phyloP scores from a whole-genome alignment of 2,113 vertebrate genomes.

The Misgurnus mizolepis region DNA sequence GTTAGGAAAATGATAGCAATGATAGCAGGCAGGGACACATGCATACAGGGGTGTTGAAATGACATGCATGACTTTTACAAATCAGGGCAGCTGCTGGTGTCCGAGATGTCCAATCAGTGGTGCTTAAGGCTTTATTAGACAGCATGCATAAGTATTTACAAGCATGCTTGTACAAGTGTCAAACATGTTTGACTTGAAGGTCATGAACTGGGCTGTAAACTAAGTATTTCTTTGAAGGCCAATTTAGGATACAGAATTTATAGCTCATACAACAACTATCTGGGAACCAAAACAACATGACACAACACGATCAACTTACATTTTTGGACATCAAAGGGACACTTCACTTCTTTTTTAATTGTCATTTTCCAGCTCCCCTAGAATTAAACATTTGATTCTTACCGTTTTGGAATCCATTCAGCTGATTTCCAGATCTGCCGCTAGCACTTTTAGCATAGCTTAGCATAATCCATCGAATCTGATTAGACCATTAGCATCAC shows the following conservation, averaged over 20 bases:
- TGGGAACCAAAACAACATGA: conserved; percentile 10
- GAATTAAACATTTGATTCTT: too few relatives aligned
- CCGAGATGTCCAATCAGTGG: conserved; percentile 27
- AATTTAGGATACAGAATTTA: conserved; percentile 25
- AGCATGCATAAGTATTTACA: conserved; percentile 54
- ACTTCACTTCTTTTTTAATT: too few relatives aligned
- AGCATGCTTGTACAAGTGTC: conserved; percentile 30
- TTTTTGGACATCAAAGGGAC: neutral
- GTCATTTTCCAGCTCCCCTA: too few relatives aligned
- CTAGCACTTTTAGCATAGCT: too few relatives aligned
- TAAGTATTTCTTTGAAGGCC: conserved; percentile 25
- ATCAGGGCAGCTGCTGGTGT: conserved; percentile 46
- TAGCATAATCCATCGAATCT: too few relatives aligned
- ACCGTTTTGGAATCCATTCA: too few relatives aligned
- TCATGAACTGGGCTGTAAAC: conserved; percentile 47
- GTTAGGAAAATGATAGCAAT: neutral
- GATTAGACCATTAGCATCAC: too few relatives aligned
- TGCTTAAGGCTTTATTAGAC: conserved; percentile 50
- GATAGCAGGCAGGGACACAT: neutral
- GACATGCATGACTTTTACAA: conserved; percentile 37
- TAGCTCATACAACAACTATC: conserved; percentile 19
- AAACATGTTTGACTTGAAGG: conserved; percentile 34
- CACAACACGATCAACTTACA: neutral
- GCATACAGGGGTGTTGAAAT: conserved; percentile 38
- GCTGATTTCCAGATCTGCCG: too few relatives aligned